Base-by-base conservation (phyloP, 2,113 vertebrate species). In the Elachura formosa region DNA sequence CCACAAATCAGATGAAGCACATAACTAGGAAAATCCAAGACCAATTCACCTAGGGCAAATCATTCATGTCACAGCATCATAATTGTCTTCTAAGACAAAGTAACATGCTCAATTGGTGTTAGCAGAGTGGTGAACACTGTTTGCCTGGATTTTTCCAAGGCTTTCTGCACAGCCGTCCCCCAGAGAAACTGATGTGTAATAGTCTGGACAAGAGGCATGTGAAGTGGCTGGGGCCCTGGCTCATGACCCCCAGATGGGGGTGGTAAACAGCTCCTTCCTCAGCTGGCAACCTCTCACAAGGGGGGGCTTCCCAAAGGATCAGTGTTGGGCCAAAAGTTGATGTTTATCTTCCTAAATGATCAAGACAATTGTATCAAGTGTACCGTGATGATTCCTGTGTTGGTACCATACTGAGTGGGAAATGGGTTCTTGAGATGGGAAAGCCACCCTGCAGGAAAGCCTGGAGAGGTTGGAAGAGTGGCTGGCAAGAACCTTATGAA, bases 181-280 rank as follows among this genome's bases (percentile, higher is more conserved):
- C 24, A 48, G 19, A 79, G 14, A 67, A 64, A n/a, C 7, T 0
- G 0, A 8, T 12, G 18, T 3, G 6, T 52, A 23, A 14, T 16
- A 13, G 6, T 73, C 22, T 72, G 63, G n/a, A 46, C 5, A 40
- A 46, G 38, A 31, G 12, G 7, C 67, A 21, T 10, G 18, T 7
- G 18, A n/a, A n/a, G 14, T 45, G 26, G 7, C 6, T 46, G 14
- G 40, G 51, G 40, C 22, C 5, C 19, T 75, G 41, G 17, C 40
- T 49, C 11, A 3, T 18, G 20, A 22, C 25, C 34, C 13, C 7
- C 34, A 23, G 12, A 55, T 5, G 1, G 17, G 14, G 23, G 2
- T 28, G 15, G 34, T 12, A 16, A 41, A 36, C 20, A 26, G 24
- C 20, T 55, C 8, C 24, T 68, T 43, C 38, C 38, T 41, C 38